Percentiles rank a stretch among this genome's conserved stretches.
phyloP scores from a whole-genome alignment of 2,113 vertebrate genomes.

The Hippocampus barbouri region DNA sequence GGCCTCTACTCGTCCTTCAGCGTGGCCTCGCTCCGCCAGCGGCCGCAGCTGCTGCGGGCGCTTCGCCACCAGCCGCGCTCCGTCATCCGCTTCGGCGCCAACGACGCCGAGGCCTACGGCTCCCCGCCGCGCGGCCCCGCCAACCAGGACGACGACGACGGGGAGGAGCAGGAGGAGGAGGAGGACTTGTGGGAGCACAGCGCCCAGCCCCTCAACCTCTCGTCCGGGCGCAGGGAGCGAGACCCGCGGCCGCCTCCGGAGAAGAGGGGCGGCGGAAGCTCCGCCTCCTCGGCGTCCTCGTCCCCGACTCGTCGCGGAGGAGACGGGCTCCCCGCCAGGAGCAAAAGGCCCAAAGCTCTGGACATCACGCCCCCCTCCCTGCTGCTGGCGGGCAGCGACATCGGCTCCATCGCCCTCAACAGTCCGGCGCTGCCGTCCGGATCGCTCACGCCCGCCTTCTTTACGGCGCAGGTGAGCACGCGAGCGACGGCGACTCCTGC shows the following conservation, averaged over 20 bases:
- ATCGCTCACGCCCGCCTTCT: slow-evolving; percentile 92
- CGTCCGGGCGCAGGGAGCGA: slow-evolving; percentile 85
- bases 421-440: slow-evolving; percentile 90
- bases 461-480: slow-evolving; percentile 86
- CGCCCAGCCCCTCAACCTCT: slow-evolving; percentile 91
- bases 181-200: slow-evolving; percentile 74
- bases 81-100: slow-evolving; percentile 91
- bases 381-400: slow-evolving; percentile 83
- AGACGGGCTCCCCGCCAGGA: slow-evolving; percentile 83
- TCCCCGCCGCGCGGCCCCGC: slow-evolving; percentile 66
- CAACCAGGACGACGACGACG: slow-evolving; percentile 21
- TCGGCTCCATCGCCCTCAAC: slow-evolving; percentile 92
- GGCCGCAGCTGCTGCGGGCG: slow-evolving; percentile 79
- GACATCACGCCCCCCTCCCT: slow-evolving; percentile 87
- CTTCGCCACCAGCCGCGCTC: slow-evolving; percentile 86
- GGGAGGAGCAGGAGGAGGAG: slow-evolving; percentile 50
- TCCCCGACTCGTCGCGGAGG: slow-evolving; percentile 44
- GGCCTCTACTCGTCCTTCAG: slow-evolving; percentile 92
- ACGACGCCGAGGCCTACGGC: slow-evolving; percentile 69
- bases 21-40: slow-evolving; percentile 84
- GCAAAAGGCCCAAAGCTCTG: slow-evolving; percentile 93
- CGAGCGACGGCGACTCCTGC: not conserved
- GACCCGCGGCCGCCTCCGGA: slow-evolving; percentile 66
- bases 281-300: not conserved
- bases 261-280: slow-evolving; percentile 39